phyloP scores from a whole-genome alignment of 2,797 vertebrate species.

The Corythornis leucogaster region DNA sequence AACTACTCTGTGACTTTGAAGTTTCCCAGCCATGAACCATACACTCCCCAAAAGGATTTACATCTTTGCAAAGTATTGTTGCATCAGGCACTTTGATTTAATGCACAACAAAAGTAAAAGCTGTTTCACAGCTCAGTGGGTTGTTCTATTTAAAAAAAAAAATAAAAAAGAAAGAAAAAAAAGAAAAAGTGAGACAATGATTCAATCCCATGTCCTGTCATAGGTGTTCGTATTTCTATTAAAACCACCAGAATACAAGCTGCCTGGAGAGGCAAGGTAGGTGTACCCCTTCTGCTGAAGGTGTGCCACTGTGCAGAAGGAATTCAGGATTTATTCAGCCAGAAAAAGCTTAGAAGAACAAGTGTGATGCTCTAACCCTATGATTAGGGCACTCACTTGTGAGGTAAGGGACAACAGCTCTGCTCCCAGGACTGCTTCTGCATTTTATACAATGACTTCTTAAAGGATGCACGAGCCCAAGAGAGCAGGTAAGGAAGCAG shows the following conservation, averaged over 20 bases:
- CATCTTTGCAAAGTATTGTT: not conserved
- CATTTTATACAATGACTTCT: slow-evolving; percentile 41
- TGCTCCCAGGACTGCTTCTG: not conserved
- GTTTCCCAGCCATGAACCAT: not conserved
- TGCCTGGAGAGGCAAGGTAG: not conserved
- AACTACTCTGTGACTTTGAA: not conserved
- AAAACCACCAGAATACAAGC: not conserved
- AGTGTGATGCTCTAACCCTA: not conserved
- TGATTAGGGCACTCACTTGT: slow-evolving; percentile 16
- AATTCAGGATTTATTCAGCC: slow-evolving; percentile 14
- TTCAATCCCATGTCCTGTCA: not conserved
- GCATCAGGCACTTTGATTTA: not conserved
- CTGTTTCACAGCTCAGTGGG: not conserved
- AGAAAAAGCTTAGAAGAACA: not conserved
- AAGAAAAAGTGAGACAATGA: not conserved
- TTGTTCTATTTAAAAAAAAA: not conserved
- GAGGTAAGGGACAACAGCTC: not conserved
- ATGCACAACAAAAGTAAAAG: not conserved
- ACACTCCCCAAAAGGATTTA: not conserved
- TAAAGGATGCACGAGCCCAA: slow-evolving; percentile 34
- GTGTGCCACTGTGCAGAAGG: not conserved
- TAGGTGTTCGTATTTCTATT: not conserved
- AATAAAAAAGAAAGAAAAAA: too few relatives aligned
- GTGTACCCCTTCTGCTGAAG: not conserved
- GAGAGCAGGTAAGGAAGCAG: slow-evolving; percentile 34